Evolutionary conservation across 2,888 invertebrate species (phyloP).

Genomic region (Gerris lacustris): DNA sequence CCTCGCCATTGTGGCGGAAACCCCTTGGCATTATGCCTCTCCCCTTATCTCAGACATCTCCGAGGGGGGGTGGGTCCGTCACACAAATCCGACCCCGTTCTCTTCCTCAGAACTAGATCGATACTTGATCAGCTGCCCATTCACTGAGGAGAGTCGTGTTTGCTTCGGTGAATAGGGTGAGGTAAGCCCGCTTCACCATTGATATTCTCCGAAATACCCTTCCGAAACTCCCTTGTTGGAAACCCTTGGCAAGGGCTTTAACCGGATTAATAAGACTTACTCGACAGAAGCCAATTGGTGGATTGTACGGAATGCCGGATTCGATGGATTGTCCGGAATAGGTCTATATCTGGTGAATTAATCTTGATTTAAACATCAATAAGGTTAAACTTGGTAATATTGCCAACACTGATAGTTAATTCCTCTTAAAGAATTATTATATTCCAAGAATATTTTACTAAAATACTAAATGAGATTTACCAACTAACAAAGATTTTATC

Average conservation of each 20-base stretch:
- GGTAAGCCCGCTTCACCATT: background rate
- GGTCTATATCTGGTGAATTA: too few species aligned
- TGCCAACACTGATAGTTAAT: too few species aligned
- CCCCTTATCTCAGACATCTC: background rate
- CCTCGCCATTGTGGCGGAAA: background rate
- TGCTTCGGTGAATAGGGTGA: background rate
- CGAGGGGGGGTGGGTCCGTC: background rate
- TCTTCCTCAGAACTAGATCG: background rate
- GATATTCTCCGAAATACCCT: background rate
- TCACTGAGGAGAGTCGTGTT: background rate
- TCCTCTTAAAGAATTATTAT: too few species aligned
- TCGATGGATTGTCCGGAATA: too few species aligned
- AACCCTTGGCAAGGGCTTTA: background rate
- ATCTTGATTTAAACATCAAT: too few species aligned
- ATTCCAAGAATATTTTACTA: too few species aligned
- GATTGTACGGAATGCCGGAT: background rate
- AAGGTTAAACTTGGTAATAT: too few species aligned
- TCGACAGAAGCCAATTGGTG: background rate
- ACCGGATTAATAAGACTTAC: background rate
- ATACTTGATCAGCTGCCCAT: slow-evolving; percentile 5
- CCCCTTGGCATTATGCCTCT: background rate
- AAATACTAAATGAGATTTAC: too few species aligned
- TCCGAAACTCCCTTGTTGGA: too few species aligned
- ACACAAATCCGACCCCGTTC: background rate
- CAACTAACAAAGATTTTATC: too few species aligned